These are phyloP conservation scores for Drosophila littoralis DNA, from an alignment of 1,140 invertebrate species.

Conservation along the genomic window DNA sequence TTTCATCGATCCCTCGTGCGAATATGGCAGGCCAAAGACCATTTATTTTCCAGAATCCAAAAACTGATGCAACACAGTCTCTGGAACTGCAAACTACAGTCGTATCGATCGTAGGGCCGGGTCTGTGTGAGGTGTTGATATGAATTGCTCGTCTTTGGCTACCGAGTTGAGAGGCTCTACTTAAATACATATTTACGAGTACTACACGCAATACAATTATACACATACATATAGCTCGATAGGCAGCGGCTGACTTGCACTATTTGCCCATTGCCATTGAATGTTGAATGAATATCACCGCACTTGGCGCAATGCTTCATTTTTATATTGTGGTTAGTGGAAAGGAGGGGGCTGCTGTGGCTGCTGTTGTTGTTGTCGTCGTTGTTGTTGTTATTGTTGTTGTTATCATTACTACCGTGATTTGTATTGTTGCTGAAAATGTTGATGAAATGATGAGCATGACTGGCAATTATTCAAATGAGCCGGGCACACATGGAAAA, in stretches of 20 bases:
- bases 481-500: constrained; percentile 67
- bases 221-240: constrained; percentile 24
- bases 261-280: constrained; percentile 67
- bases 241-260: constrained; percentile 74
- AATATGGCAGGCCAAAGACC: constrained; percentile 51
- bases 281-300: constrained; percentile 73
- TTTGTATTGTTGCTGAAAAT: constrained; percentile 62
- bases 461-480: constrained; percentile 77
- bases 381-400: constrained; percentile 49
- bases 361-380: constrained; percentile 49
- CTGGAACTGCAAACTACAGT: constrained; percentile 17
- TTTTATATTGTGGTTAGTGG: constrained; percentile 45
- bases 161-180: constrained; percentile 57
- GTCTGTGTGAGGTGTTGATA: constrained; percentile 39
- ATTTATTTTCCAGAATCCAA: constrained; percentile 66
- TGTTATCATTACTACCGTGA: constrained; percentile 78
- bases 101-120: constrained; percentile 54
- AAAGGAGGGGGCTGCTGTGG: constrained; percentile 20
- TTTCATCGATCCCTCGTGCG: constrained; percentile 73
- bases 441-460: constrained; percentile 66
- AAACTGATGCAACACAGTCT: constrained; percentile 52
- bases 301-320: constrained; percentile 72
- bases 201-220: constrained; percentile 8
- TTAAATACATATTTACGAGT: constrained; percentile 1
- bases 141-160: constrained; percentile 49